A percentile compares a stretch with the other conserved stretches of the same genome.
Evolutionary conservation across 2,888 invertebrate genomes (phyloP).

Genomic region (Carabus problematicus): DNA sequence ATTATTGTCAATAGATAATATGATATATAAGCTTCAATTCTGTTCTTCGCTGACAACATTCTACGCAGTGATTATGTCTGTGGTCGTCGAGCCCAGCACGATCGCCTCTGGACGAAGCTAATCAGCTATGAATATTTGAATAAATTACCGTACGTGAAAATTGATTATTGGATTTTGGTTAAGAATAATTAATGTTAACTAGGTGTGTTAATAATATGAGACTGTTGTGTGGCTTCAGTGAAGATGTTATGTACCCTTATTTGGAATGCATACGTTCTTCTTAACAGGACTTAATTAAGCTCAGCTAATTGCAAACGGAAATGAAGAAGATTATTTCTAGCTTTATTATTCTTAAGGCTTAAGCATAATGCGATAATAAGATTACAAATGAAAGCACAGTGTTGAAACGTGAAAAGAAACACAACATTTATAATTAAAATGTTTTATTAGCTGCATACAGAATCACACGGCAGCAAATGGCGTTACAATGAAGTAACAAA

Average conservation of each 20-base stretch:
- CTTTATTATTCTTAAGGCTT: no score
- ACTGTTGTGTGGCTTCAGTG: background rate
- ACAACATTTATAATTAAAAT: no score
- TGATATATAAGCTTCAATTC: background rate
- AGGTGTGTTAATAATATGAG: constrained; percentile 3
- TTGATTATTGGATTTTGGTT: constrained; percentile 14
- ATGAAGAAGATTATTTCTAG: background rate
- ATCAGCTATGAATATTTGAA: constrained; percentile 17
- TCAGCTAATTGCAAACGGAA: background rate
- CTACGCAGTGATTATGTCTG: no score
- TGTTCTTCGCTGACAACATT: no score
- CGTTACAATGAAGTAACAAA: no score
- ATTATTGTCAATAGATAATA: background rate
- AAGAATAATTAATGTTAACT: constrained; percentile 2
- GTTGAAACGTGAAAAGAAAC: no score
- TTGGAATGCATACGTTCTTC: no score
- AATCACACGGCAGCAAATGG: no score
- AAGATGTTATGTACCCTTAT: background rate
- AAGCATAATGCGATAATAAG: no score
- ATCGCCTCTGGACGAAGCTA: background rate
- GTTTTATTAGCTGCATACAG: no score
- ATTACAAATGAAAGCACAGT: no score
- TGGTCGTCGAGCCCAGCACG: background rate
- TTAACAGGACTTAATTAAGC: background rate
- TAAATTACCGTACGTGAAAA: constrained; percentile 18